A percentile compares a stretch with the other conserved stretches of the same genome.
phyloP scores from a whole-genome alignment of 2,113 vertebrate genomes.

The Cephalopterus ornatus region DNA sequence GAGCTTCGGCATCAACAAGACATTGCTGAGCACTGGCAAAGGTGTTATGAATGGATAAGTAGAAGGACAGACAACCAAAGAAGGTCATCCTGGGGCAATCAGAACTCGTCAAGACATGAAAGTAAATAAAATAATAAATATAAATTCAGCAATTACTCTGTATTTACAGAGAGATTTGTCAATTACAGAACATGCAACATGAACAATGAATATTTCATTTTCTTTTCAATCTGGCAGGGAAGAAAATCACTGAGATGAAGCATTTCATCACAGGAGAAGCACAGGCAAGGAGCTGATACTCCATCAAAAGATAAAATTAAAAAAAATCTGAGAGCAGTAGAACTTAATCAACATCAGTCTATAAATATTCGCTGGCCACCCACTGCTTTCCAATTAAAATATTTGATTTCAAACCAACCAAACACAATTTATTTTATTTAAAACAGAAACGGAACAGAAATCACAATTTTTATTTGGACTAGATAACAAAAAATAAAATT shows the following conservation, averaged over 20 bases:
- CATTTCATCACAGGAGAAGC: background rate
- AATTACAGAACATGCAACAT: accelerated
- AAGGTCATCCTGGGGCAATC: background rate
- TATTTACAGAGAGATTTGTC: background rate
- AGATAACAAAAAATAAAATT: too few relatives aligned
- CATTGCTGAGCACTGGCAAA: too few relatives aligned
- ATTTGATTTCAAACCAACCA: background rate
- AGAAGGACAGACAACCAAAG: background rate
- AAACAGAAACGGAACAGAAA: background rate
- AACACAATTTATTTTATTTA: background rate
- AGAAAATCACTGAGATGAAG: background rate
- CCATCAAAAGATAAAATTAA: background rate
- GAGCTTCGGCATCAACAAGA: background rate
- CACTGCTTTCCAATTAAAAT: background rate
- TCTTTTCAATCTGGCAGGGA: background rate
- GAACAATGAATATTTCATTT: accelerated
- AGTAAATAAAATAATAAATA: background rate
- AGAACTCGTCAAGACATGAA: background rate
- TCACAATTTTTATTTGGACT: background rate
- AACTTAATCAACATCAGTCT: background rate
- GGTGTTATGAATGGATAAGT: accelerated
- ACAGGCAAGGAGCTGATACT: background rate
- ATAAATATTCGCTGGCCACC: background rate
- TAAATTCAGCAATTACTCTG: background rate
- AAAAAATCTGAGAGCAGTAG: background rate